Evolutionary conservation across 2,888 invertebrate species (phyloP), one percentile per base, ranked within the genome.

Genomic region (Schizaphis graminum): DNA sequence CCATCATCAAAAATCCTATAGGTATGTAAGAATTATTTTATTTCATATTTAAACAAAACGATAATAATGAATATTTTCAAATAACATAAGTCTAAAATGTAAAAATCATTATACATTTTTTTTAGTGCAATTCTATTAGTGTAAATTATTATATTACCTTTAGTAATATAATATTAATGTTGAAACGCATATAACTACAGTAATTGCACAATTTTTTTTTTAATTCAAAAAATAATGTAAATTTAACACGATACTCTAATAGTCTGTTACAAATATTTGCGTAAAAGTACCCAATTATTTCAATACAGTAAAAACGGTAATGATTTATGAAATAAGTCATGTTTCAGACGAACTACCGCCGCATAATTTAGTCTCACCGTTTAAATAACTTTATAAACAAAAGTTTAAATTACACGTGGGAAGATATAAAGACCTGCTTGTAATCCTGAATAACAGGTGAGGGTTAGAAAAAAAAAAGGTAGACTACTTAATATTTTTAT

Each of bases 401-500:
- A 91, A 91, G 41, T 85, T 56, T 56, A 85, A 91, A 91, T 91
- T 85, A 44, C 85, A n/a, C 26, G 85, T 57, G 57, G n/a, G 91
- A 47, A 91, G 85, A 91, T 57, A 57, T 57, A 57, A 85, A 57
- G 44, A n/a, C 56, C 44, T 10, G 24, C 44, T 57, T 91, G 57
- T 91, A 85, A 91, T 86, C 85, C 85, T 21, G 56, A 85, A 85
- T 85, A 86, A 57, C 56, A 57, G 91, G 85, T 57, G 85, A 86
- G 56, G 44, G 57, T 56, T 41, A 28, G 4, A 91, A 47, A 91
- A 35, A 57, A 91, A 44, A 91, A 57, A 86, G 44, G 85, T 86
- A 86, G 44, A 47, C 44, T 57, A 86, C 91, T 91, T 91, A 91
- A 91, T 91, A 86, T 91, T 92, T 92, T 92, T 88, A 92, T 92